Evolutionary conservation across 2,888 invertebrate species (phyloP).

Genomic region (Bellardia pandia): DNA sequence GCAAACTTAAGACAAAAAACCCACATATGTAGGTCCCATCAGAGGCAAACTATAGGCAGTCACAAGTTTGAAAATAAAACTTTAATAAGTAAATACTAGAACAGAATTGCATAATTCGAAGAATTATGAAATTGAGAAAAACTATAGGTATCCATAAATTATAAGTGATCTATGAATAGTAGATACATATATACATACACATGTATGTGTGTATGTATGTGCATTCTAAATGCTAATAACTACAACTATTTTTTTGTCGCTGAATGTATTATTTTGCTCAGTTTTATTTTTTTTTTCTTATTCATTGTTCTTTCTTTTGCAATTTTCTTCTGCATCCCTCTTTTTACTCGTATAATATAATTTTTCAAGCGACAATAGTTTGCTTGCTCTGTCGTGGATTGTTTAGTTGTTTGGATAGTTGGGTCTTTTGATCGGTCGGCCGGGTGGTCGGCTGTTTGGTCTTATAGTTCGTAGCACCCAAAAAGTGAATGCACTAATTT

Average conservation of each 20-base stretch:
- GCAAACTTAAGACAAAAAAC: too few species aligned
- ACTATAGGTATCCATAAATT: too few species aligned
- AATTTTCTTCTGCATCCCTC: constrained; percentile 45
- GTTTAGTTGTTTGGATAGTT: constrained; percentile 38
- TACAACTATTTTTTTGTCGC: neutral
- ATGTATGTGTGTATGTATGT: too few species aligned
- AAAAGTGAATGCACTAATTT: constrained; percentile 83
- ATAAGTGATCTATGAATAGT: too few species aligned
- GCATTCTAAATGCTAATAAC: too few species aligned
- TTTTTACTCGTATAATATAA: constrained; percentile 23
- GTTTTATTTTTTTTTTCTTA: constrained; percentile 29
- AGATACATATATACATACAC: too few species aligned
- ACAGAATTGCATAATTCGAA: too few species aligned
- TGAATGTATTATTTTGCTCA: constrained; percentile 27
- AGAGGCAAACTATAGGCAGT: too few species aligned
- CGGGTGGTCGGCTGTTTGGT: constrained; percentile 40
- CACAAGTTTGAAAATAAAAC: too few species aligned
- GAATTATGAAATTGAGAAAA: too few species aligned
- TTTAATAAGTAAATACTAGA: too few species aligned
- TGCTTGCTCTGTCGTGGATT: constrained; percentile 58
- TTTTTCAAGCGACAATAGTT: constrained; percentile 48
- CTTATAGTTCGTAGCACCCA: constrained; percentile 70
- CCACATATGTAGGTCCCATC: too few species aligned
- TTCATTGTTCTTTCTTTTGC: constrained; percentile 33
- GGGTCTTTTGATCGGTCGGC: constrained; percentile 62